Percentiles rank a stretch among this genome's conserved stretches.
Conservation (phyloP, 2,113 vertebrate species). For the Crotalus helleri region DNA sequence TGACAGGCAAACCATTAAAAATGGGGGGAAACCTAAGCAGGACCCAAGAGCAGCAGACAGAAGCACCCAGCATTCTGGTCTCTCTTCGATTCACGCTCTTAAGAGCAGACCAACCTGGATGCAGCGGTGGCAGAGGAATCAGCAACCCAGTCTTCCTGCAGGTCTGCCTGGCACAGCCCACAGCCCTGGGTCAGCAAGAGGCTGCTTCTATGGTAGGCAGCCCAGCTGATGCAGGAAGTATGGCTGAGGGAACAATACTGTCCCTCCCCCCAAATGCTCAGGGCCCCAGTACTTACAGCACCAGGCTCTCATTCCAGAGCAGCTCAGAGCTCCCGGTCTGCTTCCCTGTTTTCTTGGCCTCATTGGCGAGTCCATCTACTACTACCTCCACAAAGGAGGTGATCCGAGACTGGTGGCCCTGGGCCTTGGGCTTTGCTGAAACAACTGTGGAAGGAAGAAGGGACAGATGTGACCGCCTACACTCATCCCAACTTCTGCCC, state of each 20-base stretch:
- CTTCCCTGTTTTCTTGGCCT: slow-evolving; percentile 94
- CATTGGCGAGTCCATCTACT: slow-evolving; percentile 81
- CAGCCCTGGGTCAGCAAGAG: background rate
- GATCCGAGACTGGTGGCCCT: slow-evolving; percentile 78
- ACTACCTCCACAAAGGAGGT: slow-evolving; percentile 92
- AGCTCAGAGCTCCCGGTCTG: slow-evolving; percentile 86
- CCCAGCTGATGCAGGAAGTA: background rate
- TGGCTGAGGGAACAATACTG: background rate
- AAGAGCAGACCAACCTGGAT: background rate
- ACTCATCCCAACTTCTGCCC: background rate
- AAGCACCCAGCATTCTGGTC: background rate
- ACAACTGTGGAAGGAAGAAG: slow-evolving; percentile 70
- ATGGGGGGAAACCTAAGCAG: background rate
- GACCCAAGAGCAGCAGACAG: background rate
- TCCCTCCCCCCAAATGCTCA: fast-evolving
- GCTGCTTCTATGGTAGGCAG: background rate
- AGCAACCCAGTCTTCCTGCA: background rate
- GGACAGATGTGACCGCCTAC: background rate
- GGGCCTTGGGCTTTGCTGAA: slow-evolving; percentile 87
- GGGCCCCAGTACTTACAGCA: slow-evolving; percentile 71
- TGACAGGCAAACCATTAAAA: background rate
- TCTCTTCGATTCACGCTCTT: background rate
- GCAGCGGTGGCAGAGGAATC: background rate
- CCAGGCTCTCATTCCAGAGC: slow-evolving; percentile 92
- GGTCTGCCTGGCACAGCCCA: background rate